Evolutionary conservation across 2,797 vertebrate genomes (phyloP), one percentile per base, ranked within the genome.

Genomic region (Falco naumanni): DNA sequence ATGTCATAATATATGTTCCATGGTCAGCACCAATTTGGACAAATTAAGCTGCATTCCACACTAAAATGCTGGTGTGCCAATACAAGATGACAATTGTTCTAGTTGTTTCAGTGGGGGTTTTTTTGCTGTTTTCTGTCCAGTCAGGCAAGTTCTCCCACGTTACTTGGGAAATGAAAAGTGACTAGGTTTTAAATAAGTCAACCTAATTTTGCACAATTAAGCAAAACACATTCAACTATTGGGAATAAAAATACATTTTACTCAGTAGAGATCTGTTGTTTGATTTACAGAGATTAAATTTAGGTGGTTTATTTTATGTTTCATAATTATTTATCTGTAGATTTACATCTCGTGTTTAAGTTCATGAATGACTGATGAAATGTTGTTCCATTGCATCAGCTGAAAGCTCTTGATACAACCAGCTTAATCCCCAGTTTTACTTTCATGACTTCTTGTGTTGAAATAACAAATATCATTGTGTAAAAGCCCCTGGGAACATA

Each of bases 1-100:
- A 98, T 98, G 98, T 97, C 98, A 98, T 95, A 96, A 91, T 93
- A 90, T 95, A 95, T 97, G 96, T 96, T 97, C 96, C 29, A 12
- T 78, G 90, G 96, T 97, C 97, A 97, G 97, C 96, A 96, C 65
- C 87, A 92, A 75, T 96, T 91, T 82, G 89, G 94, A 92, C 91
- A 94, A 93, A 96, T 96, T 69, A 82, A 95, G 82, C 84, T 93
- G 89, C 97, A 97, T 98, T 98, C 98, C 97, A 92, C 41, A 61
- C 87, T 93, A 71, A 81, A 89, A 82, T 75, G 93, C 89, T 95
- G 63, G 75, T 80, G 87, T 93, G 65, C 86, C 70, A 74, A 90
- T 92, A 98, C 97, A 98, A 98, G 97, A 94, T 33, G 14, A 47
- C 11, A 28, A 96, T 98, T 98, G 98, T 98, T 96, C 74, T 31